These are phyloP conservation scores for Neoitamus cyanurus DNA, from an alignment of 2,888 invertebrate genomes.

Conservation along the genomic window DNA sequence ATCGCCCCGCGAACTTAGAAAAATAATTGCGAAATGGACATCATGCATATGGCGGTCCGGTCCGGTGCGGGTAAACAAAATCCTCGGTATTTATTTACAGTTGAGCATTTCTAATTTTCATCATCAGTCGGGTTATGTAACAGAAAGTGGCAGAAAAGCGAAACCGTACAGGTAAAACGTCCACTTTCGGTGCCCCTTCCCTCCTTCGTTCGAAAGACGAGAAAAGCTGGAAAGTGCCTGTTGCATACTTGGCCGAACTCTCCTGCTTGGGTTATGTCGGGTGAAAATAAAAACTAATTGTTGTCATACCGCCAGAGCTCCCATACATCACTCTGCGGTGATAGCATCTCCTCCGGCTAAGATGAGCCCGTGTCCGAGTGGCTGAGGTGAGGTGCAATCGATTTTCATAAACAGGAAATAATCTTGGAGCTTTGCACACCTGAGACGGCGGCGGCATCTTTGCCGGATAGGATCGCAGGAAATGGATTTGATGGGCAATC, in stretches of 20 bases:
- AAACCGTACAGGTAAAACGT: not conserved
- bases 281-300: constrained; percentile 6
- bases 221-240: not conserved
- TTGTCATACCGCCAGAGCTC: not conserved
- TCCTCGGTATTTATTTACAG: not conserved
- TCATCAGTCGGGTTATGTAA: not conserved
- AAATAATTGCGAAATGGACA: constrained; percentile 15
- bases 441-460: not conserved
- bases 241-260: not conserved
- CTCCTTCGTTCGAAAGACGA: not conserved
- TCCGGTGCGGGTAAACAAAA: not conserved
- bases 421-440: not conserved
- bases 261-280: not conserved
- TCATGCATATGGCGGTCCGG: not conserved
- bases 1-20: not conserved
- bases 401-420: constrained; percentile 4
- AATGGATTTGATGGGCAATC: not conserved
- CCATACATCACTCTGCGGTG: not conserved
- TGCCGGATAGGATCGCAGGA: not conserved
- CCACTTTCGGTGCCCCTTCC: not conserved
- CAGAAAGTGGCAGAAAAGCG: not conserved
- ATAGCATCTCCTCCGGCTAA: not conserved
- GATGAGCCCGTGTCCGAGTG: not conserved
- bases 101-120: constrained; percentile 18
- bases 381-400: not conserved